These are phyloP conservation scores for Conus canariensis DNA, from an alignment of 2,888 invertebrate species.

Conservation along the genomic window DNA sequence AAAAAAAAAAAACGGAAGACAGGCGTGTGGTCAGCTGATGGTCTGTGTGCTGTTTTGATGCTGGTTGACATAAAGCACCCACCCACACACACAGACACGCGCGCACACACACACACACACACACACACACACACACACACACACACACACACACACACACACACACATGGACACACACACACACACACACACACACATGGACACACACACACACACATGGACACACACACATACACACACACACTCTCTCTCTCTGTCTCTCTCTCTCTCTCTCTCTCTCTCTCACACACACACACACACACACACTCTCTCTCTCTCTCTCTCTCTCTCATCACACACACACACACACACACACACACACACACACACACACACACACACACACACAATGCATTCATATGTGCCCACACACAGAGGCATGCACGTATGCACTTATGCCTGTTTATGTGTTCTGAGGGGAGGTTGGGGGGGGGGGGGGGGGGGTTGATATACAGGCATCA, in stretches of 20 bases:
- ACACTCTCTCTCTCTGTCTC: not conserved
- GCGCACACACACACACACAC: too few species aligned
- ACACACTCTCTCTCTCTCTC: conserved; percentile 12
- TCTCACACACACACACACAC: not conserved
- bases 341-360: not conserved
- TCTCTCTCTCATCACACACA: conserved; percentile 11
- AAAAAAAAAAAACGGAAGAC: not conserved
- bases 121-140: too few species aligned
- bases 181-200: too few species aligned
- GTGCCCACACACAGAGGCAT: not conserved
- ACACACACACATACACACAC: not conserved
- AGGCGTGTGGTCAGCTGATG: not conserved
- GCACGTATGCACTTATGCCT: not conserved
- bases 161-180: too few species aligned
- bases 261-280: not conserved
- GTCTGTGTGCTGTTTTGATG: not conserved
- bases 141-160: too few species aligned
- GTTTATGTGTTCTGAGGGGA: too few species aligned
- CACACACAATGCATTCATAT: too few species aligned
- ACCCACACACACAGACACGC: too few species aligned
- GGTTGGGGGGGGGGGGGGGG: too few species aligned
- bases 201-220: not conserved
- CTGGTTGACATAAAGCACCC: too few species aligned
- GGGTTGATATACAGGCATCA: too few species aligned
- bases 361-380: not conserved